These are phyloP conservation scores for Nomada goodeniana DNA, from an alignment of 2,888 invertebrate genomes.

Conservation along the genomic window DNA sequence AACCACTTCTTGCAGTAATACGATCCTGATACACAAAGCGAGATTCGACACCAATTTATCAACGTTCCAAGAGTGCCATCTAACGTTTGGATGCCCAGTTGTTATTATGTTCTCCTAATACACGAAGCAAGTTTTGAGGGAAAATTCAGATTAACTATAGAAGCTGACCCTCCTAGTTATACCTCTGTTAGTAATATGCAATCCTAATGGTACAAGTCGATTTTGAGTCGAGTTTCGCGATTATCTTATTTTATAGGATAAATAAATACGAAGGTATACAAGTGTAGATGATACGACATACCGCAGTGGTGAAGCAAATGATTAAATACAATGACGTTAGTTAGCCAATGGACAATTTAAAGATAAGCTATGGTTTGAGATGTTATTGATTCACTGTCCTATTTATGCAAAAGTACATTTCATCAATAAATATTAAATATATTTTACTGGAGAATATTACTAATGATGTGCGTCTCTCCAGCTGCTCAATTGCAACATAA, in stretches of 20 bases:
- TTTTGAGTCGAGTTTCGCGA: slow-evolving; percentile 44
- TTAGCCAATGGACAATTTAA: background rate
- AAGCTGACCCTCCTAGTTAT: background rate
- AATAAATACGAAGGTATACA: background rate
- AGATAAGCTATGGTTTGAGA: background rate
- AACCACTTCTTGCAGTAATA: background rate
- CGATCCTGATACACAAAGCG: background rate
- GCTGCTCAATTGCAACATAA: background rate
- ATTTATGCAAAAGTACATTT: background rate
- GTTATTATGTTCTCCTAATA: background rate
- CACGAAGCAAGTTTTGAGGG: slow-evolving; percentile 24
- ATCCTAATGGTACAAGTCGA: slow-evolving; percentile 36
- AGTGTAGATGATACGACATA: background rate
- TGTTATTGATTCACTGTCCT: background rate
- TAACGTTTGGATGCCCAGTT: background rate
- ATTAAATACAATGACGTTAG: background rate
- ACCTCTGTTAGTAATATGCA: background rate
- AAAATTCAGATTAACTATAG: slow-evolving; percentile 18
- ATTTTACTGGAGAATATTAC: background rate
- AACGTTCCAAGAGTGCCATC: background rate
- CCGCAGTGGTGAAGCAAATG: background rate
- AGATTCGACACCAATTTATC: slow-evolving; percentile 24
- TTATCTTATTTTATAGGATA: slow-evolving; percentile 42
- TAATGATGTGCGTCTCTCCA: background rate
- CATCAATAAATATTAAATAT: background rate